Base-by-base conservation (phyloP, 2,797 vertebrate species). In the Sebastes nivosus region DNA sequence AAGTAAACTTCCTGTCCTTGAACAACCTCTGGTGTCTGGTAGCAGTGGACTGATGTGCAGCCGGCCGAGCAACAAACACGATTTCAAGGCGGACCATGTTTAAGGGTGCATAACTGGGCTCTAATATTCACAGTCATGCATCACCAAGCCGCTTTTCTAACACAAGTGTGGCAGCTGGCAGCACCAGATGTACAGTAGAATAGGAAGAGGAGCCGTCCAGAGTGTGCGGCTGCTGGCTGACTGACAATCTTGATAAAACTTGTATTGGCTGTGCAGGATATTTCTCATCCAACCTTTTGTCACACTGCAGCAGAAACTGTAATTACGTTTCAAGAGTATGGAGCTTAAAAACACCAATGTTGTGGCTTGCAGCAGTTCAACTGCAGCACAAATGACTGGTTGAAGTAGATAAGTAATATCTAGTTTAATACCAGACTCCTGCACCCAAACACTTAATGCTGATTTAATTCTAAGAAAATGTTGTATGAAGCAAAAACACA, bases 251-350 rank as follows among this genome's bases (percentile, higher is more conserved):
- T 80, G 85, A 92, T 93, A 81, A 87, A 90, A 88, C 59, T 78
- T 67, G 72, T 76, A 70, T 67, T 64, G 82, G 84, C 79, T 79
- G 58, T 46, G 77, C 72, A 87, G 89, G 80, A 93, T 86, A 91
- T 93, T 92, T 92, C 86, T 73, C 84, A 90, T 93, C 87, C 80
- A 85, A 90, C 82, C 87, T 84, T 82, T 91, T 92, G 90, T 92
- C 92, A 89, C 63, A 79, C 61, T 71, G 68, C 80, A 82, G 82
- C 84, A 72, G 24, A 80, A 74, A 81, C 68, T 81, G 55, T 92
- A 87, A 94, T 94, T 89, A 85, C 55, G 84, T 88, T 89, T 84
- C 67, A 80, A 82, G 57, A 74, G 74, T 34, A 54, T 4, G 27
- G 16, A 65, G 59, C 64, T 75, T 27, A 72, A 81, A 90, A 88